Evolutionary conservation across 2,113 vertebrate genomes (phyloP), one percentile per base, ranked within the genome.

Genomic region (Suricata suricatta): DNA sequence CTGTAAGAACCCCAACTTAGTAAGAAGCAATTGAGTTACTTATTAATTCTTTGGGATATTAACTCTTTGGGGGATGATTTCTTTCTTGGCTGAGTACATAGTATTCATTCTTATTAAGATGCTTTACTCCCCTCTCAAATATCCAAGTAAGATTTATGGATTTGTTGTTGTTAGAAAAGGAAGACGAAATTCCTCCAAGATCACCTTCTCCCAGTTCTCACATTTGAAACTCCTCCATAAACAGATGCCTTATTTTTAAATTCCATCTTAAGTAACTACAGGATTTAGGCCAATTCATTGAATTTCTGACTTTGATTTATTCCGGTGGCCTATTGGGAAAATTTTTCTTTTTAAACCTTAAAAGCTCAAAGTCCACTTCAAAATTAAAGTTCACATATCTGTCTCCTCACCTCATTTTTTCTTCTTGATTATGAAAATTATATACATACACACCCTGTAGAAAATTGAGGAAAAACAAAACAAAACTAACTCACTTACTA

Each of bases 381-480:
- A 96, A 84, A 60, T 5, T 52, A 17, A 7, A 63, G 23, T 76
- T 76, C 57, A 91, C 69, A 64, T 80, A 94, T 64, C 80, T 88
- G 50, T 54, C 77, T 81, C 63, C 71, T 92, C n/a, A 79, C 44
- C 57, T 93, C 64, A 77, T 54, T 68, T 97, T 96, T 92, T 95
- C 90, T 95, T 86, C 63, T 38, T 38, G 11, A 84, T 68, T 80
- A 80, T 90, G 83, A 95, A 92, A 86, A 95, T 33, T 72, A 76
- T 47, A 19, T 60, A 41, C 15, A 25, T 1, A 84, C 29, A 41
- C 7, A 84, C 23, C 71, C 21, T 84, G 66, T 44, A 91, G 52
- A 89, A 96, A 93, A 38, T 92, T 89, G 52, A 44, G 35, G 21
- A n/a, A 95, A 94, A 44, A 89, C 57, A 89, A 97, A 97, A 85